phyloP scores from a whole-genome alignment of 2,888 invertebrate species.

The Ormyrus pomaceus region DNA sequence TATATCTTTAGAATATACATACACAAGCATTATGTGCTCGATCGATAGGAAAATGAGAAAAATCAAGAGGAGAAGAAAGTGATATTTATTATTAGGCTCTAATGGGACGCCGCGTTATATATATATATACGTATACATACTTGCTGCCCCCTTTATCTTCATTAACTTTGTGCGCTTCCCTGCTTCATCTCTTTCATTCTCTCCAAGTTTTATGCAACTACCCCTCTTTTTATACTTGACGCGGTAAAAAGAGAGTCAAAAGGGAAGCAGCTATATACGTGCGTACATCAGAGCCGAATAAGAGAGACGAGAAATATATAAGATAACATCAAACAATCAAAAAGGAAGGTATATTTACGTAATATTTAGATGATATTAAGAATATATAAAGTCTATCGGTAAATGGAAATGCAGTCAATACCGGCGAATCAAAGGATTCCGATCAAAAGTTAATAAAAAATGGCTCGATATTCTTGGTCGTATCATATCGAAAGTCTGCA shows the following conservation, averaged over 20 bases:
- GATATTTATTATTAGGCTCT: conserved; percentile 64
- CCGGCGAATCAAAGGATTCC: not conserved
- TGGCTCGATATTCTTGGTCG: conserved; percentile 12
- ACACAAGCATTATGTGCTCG: conserved; percentile 75
- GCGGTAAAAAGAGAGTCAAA: not conserved
- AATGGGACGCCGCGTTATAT: conserved; percentile 60
- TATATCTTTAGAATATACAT: conserved; percentile 72
- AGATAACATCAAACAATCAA: conserved; percentile 35
- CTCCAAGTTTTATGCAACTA: not conserved
- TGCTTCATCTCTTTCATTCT: not conserved
- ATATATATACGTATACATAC: not conserved
- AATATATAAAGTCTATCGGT: not conserved
- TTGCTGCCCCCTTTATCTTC: conserved; percentile 20
- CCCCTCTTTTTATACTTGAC: not conserved
- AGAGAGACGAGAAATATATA: conserved; percentile 28
- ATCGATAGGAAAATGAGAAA: conserved; percentile 68
- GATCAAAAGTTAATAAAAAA: conserved; percentile 12
- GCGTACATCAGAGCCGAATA: conserved; percentile 69
- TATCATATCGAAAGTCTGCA: no score
- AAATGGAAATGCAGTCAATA: not conserved
- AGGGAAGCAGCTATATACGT: conserved; percentile 16
- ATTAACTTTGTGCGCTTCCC: conserved; percentile 3
- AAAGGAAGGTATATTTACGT: not conserved
- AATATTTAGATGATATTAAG: not conserved
- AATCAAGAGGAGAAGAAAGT: conserved; percentile 21